Base-by-base conservation (phyloP, 2,888 invertebrate genomes). In the Drosophila parthenogenetica region DNA sequence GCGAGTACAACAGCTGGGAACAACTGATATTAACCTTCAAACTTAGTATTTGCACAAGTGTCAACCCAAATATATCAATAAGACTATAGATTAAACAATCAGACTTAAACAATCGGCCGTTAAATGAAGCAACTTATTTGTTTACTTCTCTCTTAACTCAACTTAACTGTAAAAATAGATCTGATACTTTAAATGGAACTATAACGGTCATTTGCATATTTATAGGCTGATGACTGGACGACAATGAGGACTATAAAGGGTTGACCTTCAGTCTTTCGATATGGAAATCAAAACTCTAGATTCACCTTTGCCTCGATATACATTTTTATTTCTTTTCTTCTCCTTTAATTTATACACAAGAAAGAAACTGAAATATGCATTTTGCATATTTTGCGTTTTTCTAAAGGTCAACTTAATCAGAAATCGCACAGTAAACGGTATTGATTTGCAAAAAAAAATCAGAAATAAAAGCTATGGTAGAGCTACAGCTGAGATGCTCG, bases 11-110 rank as follows among this genome's bases (percentile, higher is more conserved):
- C 37, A 51, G 14, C 39, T 11, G 39, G 54, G 8, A 57, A 48
- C 50, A 43, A 45, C 32, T 69, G 78, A 49, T 75, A 75, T 72
- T 80, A 68, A 77, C 82, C 80, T 82, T 81, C 64, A 69, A 63
- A 71, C 53, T 77, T 16, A 46, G 29, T 54, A 63, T 81, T 84
- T 84, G 66, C 73, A 46, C 81, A 81, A 77, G 68, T 81, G 81
- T 62, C 62, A 29, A 13, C 32, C 69, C 42, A 43, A 49, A 75
- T 54, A 63, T 39, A 61, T 70, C 62, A 75, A 75, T 66, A 74
- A 57, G 55, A 51, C 74, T 29, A 29, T 29, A 29, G 50, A 74
- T 60, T 35, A 37, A 60, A 43, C 69, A 75, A 75, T 74, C 75
- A 49, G 42, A 42, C 60, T 58, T 53, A 55, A 55, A 75, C 74